Conservation (phyloP, 2,113 vertebrate species). For the Limanda limanda region DNA sequence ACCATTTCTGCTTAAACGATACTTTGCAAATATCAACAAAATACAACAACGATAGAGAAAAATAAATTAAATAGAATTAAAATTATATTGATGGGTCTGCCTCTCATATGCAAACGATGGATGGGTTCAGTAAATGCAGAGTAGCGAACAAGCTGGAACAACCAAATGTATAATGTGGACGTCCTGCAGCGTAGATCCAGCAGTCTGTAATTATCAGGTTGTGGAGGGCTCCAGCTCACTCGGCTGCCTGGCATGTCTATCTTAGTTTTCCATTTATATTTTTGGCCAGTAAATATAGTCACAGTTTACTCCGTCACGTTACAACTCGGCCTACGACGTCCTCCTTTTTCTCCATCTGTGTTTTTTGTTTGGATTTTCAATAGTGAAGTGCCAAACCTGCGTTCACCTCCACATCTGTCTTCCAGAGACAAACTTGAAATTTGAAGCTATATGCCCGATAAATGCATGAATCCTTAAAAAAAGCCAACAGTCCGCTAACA, state of each 20-base stretch:
- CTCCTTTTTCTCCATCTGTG: neutral
- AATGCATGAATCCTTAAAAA: neutral
- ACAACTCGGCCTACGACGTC: neutral
- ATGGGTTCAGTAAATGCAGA: constrained; percentile 16
- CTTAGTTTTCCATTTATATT: constrained; percentile 54
- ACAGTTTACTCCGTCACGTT: neutral
- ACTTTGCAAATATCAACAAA: constrained; percentile 33
- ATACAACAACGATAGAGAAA: constrained; percentile 8
- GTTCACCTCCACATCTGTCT: neutral
- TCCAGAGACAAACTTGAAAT: neutral
- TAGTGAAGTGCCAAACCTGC: neutral
- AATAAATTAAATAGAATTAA: neutral
- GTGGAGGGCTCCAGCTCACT: constrained; percentile 37
- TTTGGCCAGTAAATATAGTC: constrained; percentile 36
- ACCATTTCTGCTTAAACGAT: constrained; percentile 38
- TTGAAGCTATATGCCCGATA: neutral
- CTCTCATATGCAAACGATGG: constrained; percentile 24
- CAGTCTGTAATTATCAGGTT: constrained; percentile 70
- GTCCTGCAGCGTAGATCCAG: too few relatives aligned
- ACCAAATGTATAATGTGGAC: constrained; percentile 21
- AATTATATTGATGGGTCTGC: neutral
- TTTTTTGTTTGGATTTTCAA: neutral
- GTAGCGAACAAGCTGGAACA: neutral
- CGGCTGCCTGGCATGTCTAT: constrained; percentile 27
- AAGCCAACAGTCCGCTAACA: constrained; percentile 11